Base-by-base conservation (phyloP, 2,797 vertebrate species). In the Paguma larvata region DNA sequence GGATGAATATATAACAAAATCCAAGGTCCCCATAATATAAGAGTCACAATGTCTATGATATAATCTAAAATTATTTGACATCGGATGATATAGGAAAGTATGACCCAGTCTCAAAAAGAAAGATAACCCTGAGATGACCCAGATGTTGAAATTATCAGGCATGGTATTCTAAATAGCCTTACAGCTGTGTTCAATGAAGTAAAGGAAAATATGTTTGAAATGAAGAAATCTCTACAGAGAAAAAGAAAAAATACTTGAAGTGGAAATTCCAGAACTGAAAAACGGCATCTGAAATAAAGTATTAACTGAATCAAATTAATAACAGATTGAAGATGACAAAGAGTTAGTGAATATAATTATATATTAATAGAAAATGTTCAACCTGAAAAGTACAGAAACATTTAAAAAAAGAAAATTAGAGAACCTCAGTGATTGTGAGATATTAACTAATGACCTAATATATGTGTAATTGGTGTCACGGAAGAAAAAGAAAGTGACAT, bases 181-280 rank as follows among this genome's bases (percentile, higher is more conserved):
- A 63, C 18, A 78, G 34, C 23, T 78, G 1, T 68, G 18, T 12
- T 73, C 14, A 59, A 5, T 44, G 30, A 85, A 19, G 25, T 79
- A 46, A 94, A 85, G 8, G 12, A 84, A 73, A 94, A 88, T 56
- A 67, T 48, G 2, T 51, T 78, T 38, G 6, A 7, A 84, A 78
- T 48, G 51, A 95, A 44, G 32, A 91, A 80, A 88, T 21, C 3
- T 73, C 21, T 89, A 63, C 19, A 62, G n/a, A 96, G 6, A 85
- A 53, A 89, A 46, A 77, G 15, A 88, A 94, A 41, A 13, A 48
- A 32, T 38, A 51, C 92, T 82, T 53, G 91, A 86, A 77, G 27
- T 68, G 0, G 19, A 92, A 94, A 92, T 92, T 94, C 10, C 51
- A 85, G 48, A 97, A 82, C 4, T 85, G 27, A 77, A 92, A 92